These are phyloP conservation scores for Macaria liturata DNA, from an alignment of 2,888 invertebrate genomes.

Conservation along the genomic window DNA sequence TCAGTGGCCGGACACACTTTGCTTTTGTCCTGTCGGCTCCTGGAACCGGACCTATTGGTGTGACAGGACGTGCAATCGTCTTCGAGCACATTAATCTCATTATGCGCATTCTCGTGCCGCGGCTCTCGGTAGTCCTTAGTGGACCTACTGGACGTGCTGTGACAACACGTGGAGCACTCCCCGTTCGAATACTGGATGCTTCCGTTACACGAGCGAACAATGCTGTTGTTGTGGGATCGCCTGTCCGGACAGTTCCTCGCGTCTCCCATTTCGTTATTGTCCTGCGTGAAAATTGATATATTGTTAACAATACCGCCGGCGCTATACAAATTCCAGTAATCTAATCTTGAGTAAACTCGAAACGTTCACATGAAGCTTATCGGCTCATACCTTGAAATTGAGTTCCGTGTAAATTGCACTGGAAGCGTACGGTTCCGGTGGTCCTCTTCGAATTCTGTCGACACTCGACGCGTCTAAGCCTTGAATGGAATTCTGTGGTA, in stretches of 20 bases:
- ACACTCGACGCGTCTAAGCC: conserved; percentile 73
- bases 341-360: conserved; percentile 61
- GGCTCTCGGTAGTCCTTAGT: conserved; percentile 78
- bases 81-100: conserved; percentile 71
- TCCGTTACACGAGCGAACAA: conserved; percentile 78
- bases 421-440: conserved; percentile 78
- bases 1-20: conserved; percentile 77
- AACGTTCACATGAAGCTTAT: conserved; percentile 63
- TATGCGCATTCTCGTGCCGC: conserved; percentile 66
- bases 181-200: conserved; percentile 78
- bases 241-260: conserved; percentile 73
- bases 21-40: conserved; percentile 78
- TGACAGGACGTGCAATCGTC: conserved; percentile 76
- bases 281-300: conserved; percentile 63
- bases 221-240: conserved; percentile 79
- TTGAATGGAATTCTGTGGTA: conserved; percentile 77
- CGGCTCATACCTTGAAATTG: conserved; percentile 76
- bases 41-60: conserved; percentile 76
- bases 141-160: conserved; percentile 77
- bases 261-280: conserved; percentile 75
- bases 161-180: conserved; percentile 78
- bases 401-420: conserved; percentile 81
- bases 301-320: conserved; percentile 40
- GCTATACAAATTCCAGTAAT: conserved; percentile 64
- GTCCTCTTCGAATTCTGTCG: conserved; percentile 70